Conservation (phyloP, 2,888 invertebrate species). For the Maniola hyperantus region DNA sequence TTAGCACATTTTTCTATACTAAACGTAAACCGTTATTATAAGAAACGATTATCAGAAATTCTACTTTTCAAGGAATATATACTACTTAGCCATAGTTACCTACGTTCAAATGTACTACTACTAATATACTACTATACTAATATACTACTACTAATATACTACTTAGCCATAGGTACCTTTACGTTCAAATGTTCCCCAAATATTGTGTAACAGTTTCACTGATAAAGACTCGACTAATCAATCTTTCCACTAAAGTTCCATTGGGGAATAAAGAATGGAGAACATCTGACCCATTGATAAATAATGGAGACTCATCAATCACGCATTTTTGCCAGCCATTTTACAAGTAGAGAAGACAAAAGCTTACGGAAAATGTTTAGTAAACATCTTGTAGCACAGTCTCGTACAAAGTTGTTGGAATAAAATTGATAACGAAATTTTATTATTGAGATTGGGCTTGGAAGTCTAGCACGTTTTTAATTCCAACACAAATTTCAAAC, state of each 20-base stretch:
- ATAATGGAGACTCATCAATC: conserved; percentile 5
- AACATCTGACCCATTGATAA: conserved; percentile 1
- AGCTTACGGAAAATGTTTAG: conserved; percentile 1
- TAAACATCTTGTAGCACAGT: too few relatives aligned
- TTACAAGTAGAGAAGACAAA: neutral
- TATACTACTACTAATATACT: too few relatives aligned
- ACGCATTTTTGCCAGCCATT: neutral
- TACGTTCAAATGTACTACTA: neutral
- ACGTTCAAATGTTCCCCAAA: neutral
- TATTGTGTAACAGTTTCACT: neutral
- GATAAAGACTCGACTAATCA: neutral
- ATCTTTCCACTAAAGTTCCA: conserved; percentile 1
- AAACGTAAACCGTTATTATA: too few relatives aligned
- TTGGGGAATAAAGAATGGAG: neutral
- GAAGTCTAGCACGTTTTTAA: too few relatives aligned
- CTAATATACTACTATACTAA: neutral
- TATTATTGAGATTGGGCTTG: too few relatives aligned
- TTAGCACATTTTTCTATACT: too few relatives aligned
- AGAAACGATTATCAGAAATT: too few relatives aligned
- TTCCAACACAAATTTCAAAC: too few relatives aligned
- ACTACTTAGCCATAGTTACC: neutral
- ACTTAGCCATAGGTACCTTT: neutral
- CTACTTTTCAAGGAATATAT: too few relatives aligned
- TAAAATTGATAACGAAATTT: neutral
- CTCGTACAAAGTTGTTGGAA: neutral